Conservation (phyloP, 2,888 invertebrate genomes). For the Tubiluchus corallicola region DNA sequence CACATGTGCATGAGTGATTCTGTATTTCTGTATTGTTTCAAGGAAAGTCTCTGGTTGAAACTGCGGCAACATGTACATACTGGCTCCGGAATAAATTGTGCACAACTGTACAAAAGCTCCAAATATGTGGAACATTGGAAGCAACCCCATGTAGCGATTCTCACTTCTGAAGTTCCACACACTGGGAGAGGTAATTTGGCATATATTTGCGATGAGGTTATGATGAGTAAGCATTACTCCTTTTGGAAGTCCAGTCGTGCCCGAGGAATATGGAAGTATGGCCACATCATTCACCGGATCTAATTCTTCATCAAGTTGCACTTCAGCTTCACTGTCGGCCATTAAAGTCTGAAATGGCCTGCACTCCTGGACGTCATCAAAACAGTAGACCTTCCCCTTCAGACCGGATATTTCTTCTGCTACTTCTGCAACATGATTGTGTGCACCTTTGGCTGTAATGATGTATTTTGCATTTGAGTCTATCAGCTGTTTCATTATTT, state of each 20-base stretch:
- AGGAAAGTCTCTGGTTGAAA: constrained; percentile 52
- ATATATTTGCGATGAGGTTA: constrained; percentile 38
- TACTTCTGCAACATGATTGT: no score
- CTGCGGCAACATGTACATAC: constrained; percentile 46
- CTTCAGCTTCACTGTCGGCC: no score
- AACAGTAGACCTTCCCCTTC: no score
- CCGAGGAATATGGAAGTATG: constrained; percentile 61
- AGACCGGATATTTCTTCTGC: no score
- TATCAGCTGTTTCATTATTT: no score
- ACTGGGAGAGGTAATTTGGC: no score
- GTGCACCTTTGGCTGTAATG: no score
- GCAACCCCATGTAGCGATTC: no score
- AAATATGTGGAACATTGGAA: constrained; percentile 68
- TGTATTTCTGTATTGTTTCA: constrained; percentile 42
- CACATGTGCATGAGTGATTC: constrained; percentile 46
- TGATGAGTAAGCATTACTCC: constrained; percentile 52
- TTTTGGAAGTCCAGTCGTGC: constrained; percentile 64
- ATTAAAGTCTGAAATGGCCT: no score
- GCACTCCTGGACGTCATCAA: no score
- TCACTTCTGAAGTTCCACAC: constrained; percentile 9
- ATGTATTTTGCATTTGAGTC: no score
- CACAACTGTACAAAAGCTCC: constrained; percentile 44
- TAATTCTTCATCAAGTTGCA: no score
- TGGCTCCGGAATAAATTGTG: constrained; percentile 43
- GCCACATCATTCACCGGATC: constrained; percentile 38